Evolutionary conservation across 92 coral and sea anemone genomes (phyloP), one percentile per base, ranked within the genome.

Genomic region (Porites cylindrica): DNA sequence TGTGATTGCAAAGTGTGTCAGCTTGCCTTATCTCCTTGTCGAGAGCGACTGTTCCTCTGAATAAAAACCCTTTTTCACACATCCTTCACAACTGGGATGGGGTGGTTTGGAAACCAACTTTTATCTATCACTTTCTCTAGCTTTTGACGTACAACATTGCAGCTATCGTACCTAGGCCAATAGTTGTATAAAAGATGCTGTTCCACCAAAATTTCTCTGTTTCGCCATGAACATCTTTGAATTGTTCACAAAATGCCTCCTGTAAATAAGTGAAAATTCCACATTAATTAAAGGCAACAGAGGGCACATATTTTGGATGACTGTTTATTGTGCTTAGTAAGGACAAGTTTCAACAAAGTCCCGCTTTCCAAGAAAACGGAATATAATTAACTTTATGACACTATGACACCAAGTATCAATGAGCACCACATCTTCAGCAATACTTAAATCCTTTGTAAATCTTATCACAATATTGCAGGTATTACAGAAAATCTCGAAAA

Each of bases 211-310:
- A 91, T 64, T 91, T 88, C 38, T 96, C 99, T 64, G 86, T 90
- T 51, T 95, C 99, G 32, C 75, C 93, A 51, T 85, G 89, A 17
- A 69, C 81, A 38, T 97, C 99, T 77, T 93, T 90, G 63, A 97
- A 97, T 63, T 95, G 97, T 68, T 95, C 97, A 70, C 79, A 84
- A 82, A 97, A 95, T 16, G 94, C 93, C 21, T 97, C 98, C 99
- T 97, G 89, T 6, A 79, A 11, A 79, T 18, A 60, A 43, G 71
- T 38, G 32, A 85, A 53, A 88, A 29, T 83, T 10, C 11, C 56
- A 26, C 38, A 17, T n/a, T 26, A 47, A n/a, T 8, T 60, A 61
- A 59, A 72, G 16, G 23, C 43, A 63, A 62, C 18, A 20, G 16
- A 50, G 52, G 43, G 2, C 29, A n/a, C 47, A 81, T 53, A 26